phyloP scores from a whole-genome alignment of 2,888 invertebrate genomes.

The Masnerella sp. region DNA sequence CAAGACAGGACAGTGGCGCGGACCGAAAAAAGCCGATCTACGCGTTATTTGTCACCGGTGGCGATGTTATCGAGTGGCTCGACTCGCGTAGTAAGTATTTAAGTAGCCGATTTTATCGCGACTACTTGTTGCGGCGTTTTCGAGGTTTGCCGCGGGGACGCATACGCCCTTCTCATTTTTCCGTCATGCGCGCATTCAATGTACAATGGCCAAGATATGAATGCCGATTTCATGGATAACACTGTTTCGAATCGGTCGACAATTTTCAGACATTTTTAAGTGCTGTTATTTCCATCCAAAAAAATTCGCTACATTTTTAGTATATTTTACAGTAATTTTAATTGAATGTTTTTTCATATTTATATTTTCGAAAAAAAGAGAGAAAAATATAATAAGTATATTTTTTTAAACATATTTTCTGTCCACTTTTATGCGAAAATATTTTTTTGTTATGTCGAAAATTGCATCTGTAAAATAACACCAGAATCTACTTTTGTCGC shows the following conservation, averaged over 20 bases:
- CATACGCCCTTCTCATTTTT: conserved; percentile 13
- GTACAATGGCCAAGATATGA: conserved; percentile 11
- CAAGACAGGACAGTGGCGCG: conserved; percentile 55
- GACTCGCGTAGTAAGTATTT: conserved; percentile 55
- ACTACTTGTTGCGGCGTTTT: conserved; percentile 44
- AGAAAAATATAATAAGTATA: too few species aligned
- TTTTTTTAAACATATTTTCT: too few species aligned
- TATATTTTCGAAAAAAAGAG: too few species aligned
- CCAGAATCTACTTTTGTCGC: conserved; percentile 1
- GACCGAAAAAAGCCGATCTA: conserved; percentile 58
- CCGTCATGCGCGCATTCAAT: conserved; percentile 8
- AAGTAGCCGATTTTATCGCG: conserved; percentile 55
- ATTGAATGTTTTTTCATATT: too few species aligned
- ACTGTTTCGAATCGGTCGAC: too few species aligned
- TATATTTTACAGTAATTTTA: too few species aligned
- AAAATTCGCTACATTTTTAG: too few species aligned
- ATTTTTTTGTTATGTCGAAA: too few species aligned
- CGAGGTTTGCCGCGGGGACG: conserved; percentile 30
- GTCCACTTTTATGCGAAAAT: too few species aligned
- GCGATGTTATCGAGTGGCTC: conserved; percentile 52
- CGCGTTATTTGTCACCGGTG: conserved; percentile 60
- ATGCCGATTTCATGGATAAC: too few species aligned
- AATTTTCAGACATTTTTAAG: too few species aligned
- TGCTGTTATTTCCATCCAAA: too few species aligned
- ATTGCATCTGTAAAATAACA: not conserved